phyloP scores from a whole-genome alignment of 92 coral and sea anemone species.

The Montipora capitata region DNA sequence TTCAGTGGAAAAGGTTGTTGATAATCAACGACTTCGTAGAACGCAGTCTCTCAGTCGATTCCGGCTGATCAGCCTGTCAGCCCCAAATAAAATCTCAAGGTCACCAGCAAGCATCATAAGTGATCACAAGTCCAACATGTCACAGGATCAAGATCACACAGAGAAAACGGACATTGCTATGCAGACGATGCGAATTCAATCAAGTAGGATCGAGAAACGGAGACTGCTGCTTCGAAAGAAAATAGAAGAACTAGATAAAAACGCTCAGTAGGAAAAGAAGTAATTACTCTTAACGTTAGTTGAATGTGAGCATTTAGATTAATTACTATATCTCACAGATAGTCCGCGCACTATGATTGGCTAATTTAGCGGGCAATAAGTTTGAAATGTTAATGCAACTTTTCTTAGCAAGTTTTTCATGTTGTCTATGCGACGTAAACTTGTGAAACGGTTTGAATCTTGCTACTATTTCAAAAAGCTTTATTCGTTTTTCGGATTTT shows the following conservation, averaged over 20 bases:
- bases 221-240: constrained; percentile 32
- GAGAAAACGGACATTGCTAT: not conserved
- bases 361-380: too few relatives aligned
- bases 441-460: too few relatives aligned
- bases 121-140: not conserved
- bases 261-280: not conserved
- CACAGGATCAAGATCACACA: not conserved
- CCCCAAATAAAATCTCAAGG: constrained; percentile 12
- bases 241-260: constrained; percentile 28
- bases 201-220: constrained; percentile 42
- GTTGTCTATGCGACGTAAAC: too few relatives aligned
- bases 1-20: not conserved
- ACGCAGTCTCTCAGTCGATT: constrained; percentile 52
- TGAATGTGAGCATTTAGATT: too few relatives aligned
- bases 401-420: too few relatives aligned
- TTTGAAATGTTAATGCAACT: too few relatives aligned
- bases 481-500: too few relatives aligned
- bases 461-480: too few relatives aligned
- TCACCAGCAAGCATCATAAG: not conserved
- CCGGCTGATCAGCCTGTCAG: constrained; percentile 32
- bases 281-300: not conserved
- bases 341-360: too few relatives aligned
- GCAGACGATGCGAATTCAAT: not conserved
- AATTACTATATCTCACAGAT: too few relatives aligned
- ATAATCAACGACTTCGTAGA: constrained; percentile 26